These are phyloP conservation scores for Strix occidentalis DNA, from an alignment of 2,797 vertebrate genomes.

Conservation along the genomic window DNA sequence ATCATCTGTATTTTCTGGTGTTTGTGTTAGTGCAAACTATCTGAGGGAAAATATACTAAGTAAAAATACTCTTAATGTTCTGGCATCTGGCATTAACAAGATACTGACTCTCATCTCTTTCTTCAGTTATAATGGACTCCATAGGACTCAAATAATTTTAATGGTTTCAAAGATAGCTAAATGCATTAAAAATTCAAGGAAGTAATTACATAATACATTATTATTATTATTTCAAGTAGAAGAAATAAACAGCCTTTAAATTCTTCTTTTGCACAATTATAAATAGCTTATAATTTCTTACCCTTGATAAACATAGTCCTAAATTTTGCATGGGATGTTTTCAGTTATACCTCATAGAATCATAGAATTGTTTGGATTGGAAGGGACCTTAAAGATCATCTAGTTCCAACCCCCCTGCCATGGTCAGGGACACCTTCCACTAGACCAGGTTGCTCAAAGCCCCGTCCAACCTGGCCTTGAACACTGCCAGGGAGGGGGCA, in stretches of 20 bases:
- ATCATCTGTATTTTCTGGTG: not conserved
- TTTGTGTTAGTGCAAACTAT: not conserved
- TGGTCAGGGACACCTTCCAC: too few species aligned
- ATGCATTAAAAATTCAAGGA: not conserved
- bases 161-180: not conserved
- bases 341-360: not conserved
- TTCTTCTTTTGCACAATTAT: not conserved
- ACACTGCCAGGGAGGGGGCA: too few species aligned
- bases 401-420: too few species aligned
- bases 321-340: not conserved
- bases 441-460: too few species aligned
- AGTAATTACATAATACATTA: not conserved
- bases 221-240: not conserved
- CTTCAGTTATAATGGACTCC: not conserved
- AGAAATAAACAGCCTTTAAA: not conserved
- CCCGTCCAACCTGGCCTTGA: too few species aligned
- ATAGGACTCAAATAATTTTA: not conserved
- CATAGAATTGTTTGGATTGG: too few species aligned
- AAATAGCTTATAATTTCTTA: not conserved
- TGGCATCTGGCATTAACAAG: not conserved
- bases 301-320: not conserved
- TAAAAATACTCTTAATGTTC: not conserved
- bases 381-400: too few species aligned
- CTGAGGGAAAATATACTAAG: not conserved
- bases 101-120: not conserved